Conservation (phyloP, 2,113 vertebrate genomes). For the Triplophysa tibetana region DNA sequence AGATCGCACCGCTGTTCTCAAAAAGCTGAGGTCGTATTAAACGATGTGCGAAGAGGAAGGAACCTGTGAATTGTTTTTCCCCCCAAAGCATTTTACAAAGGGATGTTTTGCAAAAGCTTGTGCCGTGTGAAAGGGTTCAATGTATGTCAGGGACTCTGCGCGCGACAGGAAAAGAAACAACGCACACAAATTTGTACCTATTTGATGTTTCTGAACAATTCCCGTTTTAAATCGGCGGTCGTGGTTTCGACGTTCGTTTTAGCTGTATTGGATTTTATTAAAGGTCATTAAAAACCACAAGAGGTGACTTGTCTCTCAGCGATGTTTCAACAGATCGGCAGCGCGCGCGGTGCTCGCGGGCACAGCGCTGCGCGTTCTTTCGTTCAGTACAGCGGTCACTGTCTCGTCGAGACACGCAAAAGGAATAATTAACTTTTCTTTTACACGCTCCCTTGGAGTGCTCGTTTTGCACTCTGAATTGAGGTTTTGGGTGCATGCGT, state of each 20-base stretch:
- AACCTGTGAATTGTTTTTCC: conserved; percentile 20
- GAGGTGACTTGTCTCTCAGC: conserved; percentile 76
- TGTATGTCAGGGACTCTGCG: conserved; percentile 5
- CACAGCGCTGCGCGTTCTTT: conserved; percentile 55
- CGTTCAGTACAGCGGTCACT: conserved; percentile 66
- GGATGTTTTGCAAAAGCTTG: conserved; percentile 6
- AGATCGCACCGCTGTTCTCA: conserved; percentile 65
- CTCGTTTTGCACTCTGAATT: not conserved
- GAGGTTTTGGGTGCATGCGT: conserved; percentile 14
- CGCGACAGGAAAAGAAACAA: not conserved
- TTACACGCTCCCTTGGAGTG: conserved; percentile 61
- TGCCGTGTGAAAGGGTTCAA: conserved; percentile 1
- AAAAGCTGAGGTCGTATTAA: conserved; percentile 78
- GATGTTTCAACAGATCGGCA: conserved; percentile 67
- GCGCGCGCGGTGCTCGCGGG: conserved; percentile 68
- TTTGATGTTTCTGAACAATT: conserved; percentile 57
- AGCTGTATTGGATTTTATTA: conserved; percentile 73
- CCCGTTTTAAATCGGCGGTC: conserved; percentile 46
- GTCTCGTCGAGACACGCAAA: conserved; percentile 74
- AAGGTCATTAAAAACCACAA: conserved; percentile 81
- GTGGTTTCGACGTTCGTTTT: not conserved
- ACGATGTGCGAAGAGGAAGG: conserved; percentile 51
- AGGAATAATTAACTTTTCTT: conserved; percentile 77
- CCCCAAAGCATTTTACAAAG: conserved; percentile 8
- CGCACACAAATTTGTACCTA: conserved; percentile 36